Base-by-base conservation (phyloP, 2,888 invertebrate species). In the Conops quadrifasciatus region DNA sequence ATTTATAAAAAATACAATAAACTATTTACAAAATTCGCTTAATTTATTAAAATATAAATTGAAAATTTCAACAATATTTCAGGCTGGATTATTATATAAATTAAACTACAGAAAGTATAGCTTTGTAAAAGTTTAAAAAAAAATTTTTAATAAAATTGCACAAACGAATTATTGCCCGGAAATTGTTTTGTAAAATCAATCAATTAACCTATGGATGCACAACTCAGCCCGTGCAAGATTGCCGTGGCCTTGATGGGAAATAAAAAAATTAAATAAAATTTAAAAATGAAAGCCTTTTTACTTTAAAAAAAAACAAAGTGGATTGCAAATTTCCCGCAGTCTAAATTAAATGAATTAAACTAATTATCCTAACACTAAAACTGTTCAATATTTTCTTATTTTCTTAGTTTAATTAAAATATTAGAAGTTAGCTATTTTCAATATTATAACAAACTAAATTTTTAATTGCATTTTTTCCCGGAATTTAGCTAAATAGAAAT, bases 381-480 rank as follows among this genome's bases (percentile, higher is more conserved):
- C 19, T 49, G 5, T 16, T 49, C 5, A 49, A n/a, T 13, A 1
- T 49, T n/a, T n/a, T 49, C 2, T 16, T 49, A 45, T 13, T 1
- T n/a, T n/a, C n/a, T n/a, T n/a, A 45, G 9, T 45, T 45, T 45
- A 45, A 15, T 45, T 45, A 49, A n/a, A 49, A n/a, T 49, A 49
- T 16, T 16, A 49, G 2, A 45, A 49, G 5, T 13, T n/a, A 2
- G n/a, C 4, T 49, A 49, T n/a, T 49, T 49, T 16, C 13, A 5
- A 5, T 49, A n/a, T 11, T n/a, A 49, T 49, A n/a, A 1, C 1
- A 49, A 60, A 30, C 24, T 26, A n/a, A 36, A 60, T 5, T 64
- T 45, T 45, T 59, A 5, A 76, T 76, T 76, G 76, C 76, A 76
- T 75, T 73, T 74, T 75, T 75, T 76, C 76, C 76, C 76, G 76